Evolutionary conservation across 2,113 vertebrate genomes (phyloP), one percentile per base, ranked within the genome.

Genomic region (Aegithalos caudatus): DNA sequence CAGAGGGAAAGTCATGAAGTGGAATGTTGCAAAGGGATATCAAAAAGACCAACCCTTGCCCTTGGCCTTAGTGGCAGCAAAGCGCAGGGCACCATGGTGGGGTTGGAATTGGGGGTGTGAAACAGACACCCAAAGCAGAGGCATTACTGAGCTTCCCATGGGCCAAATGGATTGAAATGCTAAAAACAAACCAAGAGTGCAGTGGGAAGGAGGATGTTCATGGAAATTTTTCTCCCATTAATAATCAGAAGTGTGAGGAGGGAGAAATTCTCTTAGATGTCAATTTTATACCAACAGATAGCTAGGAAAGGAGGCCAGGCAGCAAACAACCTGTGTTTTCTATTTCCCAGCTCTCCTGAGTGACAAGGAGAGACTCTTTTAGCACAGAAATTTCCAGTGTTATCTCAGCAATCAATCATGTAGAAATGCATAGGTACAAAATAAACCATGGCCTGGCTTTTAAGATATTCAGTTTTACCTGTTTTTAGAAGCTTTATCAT

Each of bases 201-300:
- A 53, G 35, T 16, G 35, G 35, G 29, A 88, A 47, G 48, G 31
- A 77, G 22, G 53, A 86, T 66, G 24, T 37, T 88, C 3, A 2
- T 58, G 76, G 88, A 86, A 54, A 28, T 81, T 88, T 92, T 94
- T 92, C 62, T 93, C 20, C 76, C 29, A 14, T 88, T 95, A 94
- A 73, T 66, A 88, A 73, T 81, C 74, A 90, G 85, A 94, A n/a
- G 56, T 74, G 27, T 44, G 37, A 95, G 60, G 42, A 91, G 35
- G 21, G 31, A 80, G 54, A 90, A 81, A 79, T 88, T 93, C 38
- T 90, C 57, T 70, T 95, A 71, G 44, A 58, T 77, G 81, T 64
- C 81, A 61, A 73, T 73, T 88, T 93, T 78, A 29, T 67, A 50
- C 48, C 51, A 70, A 40, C 35, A 51, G 80, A 53, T 78, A 90